Conservation (phyloP, 2,888 invertebrate genomes). For the Apodemia zela region DNA sequence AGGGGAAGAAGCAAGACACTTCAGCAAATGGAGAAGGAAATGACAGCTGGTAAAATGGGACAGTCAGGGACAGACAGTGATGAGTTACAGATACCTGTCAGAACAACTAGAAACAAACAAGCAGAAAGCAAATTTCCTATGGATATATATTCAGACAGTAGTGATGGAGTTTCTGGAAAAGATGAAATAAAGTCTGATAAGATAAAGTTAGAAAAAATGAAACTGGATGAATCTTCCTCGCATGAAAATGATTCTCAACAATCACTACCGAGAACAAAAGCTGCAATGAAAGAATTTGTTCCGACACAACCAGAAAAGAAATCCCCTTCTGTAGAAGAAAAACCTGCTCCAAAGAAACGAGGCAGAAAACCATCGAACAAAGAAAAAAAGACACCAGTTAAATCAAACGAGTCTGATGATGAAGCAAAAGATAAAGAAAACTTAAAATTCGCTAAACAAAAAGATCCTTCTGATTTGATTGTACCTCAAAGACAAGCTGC, state of each 20-base stretch:
- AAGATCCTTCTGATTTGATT: constrained; percentile 89
- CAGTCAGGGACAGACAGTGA: constrained; percentile 89
- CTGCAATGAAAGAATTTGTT: constrained; percentile 91
- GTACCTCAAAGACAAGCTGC: constrained; percentile 95
- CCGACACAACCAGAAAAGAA: constrained; percentile 66
- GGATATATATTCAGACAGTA: constrained; percentile 92
- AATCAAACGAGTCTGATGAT: constrained; percentile 58
- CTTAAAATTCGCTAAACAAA: constrained; percentile 65
- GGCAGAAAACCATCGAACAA: constrained; percentile 71
- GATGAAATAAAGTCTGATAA: constrained; percentile 52
- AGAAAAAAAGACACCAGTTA: constrained; percentile 55
- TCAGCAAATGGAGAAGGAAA: constrained; percentile 87
- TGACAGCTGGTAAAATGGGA: constrained; percentile 74
- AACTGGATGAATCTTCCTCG: constrained; percentile 77
- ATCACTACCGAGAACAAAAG: constrained; percentile 87
- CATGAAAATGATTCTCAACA: constrained; percentile 85
- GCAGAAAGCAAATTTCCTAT: constrained; percentile 77
- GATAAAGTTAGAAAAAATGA: constrained; percentile 75
- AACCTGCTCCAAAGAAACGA: constrained; percentile 63
- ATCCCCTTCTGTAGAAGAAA: constrained; percentile 44
- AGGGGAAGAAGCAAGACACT: constrained; percentile 81
- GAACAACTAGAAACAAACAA: constrained; percentile 67
- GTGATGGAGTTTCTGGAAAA: constrained; percentile 58
- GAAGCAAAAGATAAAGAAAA: constrained; percentile 75
- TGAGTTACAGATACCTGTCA: constrained; percentile 83